Evolutionary conservation across 2,113 vertebrate genomes (phyloP).

Genomic region (Bettongia penicillata): DNA sequence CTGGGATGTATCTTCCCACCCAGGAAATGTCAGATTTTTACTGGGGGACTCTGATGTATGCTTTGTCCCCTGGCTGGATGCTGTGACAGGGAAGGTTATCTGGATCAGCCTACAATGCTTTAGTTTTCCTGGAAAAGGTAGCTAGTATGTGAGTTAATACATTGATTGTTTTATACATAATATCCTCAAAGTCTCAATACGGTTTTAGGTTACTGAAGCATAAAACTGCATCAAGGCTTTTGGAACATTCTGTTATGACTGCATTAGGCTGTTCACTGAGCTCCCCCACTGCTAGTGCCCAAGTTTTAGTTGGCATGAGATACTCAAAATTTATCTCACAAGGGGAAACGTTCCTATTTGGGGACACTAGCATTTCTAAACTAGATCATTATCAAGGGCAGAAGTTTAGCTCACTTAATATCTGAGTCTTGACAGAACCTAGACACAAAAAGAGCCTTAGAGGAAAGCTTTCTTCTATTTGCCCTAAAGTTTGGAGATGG

Average conservation of each 20-base stretch:
- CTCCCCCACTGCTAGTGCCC: background rate
- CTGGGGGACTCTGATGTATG: background rate
- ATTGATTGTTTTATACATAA: background rate
- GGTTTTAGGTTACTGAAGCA: background rate
- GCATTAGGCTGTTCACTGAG: background rate
- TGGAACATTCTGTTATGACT: background rate
- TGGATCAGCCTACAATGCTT: background rate
- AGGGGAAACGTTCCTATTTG: too few relatives aligned
- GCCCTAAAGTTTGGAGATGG: background rate
- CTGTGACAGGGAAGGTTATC: background rate
- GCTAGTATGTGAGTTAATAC: background rate
- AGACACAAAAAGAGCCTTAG: background rate
- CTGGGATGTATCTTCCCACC: background rate
- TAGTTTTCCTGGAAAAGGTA: background rate
- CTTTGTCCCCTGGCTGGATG: background rate
- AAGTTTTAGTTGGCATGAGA: background rate
- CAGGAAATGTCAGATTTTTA: background rate
- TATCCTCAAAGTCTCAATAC: background rate
- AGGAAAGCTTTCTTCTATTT: too few relatives aligned
- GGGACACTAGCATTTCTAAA: background rate
- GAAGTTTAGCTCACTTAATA: background rate
- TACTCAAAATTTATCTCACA: background rate
- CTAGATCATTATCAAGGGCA: background rate
- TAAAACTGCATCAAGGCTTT: background rate
- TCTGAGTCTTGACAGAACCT: background rate